A percentile compares a stretch with the other conserved stretches of the same genome.
phyloP scores from a whole-genome alignment of 2,888 invertebrate species.

The Argyresthia albistria region DNA sequence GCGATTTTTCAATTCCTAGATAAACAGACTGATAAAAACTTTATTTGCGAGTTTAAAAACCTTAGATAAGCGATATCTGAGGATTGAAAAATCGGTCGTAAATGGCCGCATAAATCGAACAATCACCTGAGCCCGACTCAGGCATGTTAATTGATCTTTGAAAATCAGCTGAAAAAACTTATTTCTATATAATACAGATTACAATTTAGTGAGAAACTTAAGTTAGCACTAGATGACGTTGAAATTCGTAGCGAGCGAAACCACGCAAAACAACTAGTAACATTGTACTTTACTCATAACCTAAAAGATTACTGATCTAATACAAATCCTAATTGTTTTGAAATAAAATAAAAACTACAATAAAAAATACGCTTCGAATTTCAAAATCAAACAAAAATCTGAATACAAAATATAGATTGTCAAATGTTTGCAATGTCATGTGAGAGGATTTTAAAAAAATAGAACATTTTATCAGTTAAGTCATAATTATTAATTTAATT shows the following conservation, averaged over 20 bases:
- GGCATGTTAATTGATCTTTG: not conserved
- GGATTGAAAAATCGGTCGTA: not conserved
- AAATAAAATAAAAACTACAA: not conserved
- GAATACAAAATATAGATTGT: not conserved
- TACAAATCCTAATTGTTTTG: constrained; percentile 42
- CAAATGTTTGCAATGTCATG: not conserved
- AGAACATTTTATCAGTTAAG: not conserved
- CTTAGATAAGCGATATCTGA: no score
- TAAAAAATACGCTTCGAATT: not conserved
- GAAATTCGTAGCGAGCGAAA: not conserved
- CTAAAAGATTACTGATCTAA: constrained; percentile 35
- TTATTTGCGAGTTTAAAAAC: no score
- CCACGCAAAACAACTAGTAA: constrained; percentile 31
- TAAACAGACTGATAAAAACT: no score
- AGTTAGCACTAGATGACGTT: not conserved
- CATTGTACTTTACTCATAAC: constrained; percentile 47
- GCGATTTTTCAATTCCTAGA: no score
- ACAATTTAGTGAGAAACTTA: not conserved
- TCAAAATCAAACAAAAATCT: not conserved
- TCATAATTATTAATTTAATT: not conserved
- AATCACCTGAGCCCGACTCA: constrained; percentile 1
- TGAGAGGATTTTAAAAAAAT: not conserved
- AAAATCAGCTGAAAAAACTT: constrained; percentile 6
- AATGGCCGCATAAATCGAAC: not conserved
- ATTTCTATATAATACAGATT: constrained; percentile 15